A percentile compares a stretch with the other conserved stretches of the same genome.
phyloP scores from a whole-genome alignment of 2,113 vertebrate genomes.

The Bos indicus region DNA sequence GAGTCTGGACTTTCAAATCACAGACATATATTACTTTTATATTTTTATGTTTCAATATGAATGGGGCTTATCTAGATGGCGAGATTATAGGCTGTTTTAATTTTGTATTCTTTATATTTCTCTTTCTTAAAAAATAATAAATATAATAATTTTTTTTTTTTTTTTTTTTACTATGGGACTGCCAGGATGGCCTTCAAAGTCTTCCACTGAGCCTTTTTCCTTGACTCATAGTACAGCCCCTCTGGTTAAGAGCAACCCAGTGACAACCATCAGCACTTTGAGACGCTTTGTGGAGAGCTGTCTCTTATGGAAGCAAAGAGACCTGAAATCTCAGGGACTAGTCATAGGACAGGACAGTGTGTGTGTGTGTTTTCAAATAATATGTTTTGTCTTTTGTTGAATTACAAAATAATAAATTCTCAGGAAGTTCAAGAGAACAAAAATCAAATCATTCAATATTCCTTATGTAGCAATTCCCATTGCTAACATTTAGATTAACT shows the following conservation, averaged over 20 bases:
- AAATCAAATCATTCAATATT: not conserved
- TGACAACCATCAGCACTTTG: not conserved
- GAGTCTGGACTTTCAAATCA: slow-evolving; percentile 15
- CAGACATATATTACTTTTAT: not conserved
- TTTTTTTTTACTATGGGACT: not conserved
- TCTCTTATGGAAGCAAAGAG: not conserved
- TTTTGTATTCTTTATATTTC: not conserved
- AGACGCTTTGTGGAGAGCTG: not conserved
- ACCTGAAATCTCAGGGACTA: not conserved
- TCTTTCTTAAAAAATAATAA: slow-evolving; percentile 11
- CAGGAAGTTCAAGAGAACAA: slow-evolving; percentile 22
- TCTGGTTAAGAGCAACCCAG: not conserved
- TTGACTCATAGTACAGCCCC: not conserved
- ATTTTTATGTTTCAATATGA: slow-evolving; percentile 1
- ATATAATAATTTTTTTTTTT: not conserved
- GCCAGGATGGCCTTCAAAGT: not conserved
- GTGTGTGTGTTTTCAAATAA: not conserved
- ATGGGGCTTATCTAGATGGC: not conserved
- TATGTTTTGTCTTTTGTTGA: not conserved
- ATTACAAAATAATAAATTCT: not conserved
- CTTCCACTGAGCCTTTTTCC: not conserved
- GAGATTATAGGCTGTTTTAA: not conserved
- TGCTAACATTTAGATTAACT: not conserved
- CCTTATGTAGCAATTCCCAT: not conserved
- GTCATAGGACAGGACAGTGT: not conserved